A percentile compares a stretch with the other conserved stretches of the same genome.
phyloP scores from a whole-genome alignment of 2,888 invertebrate genomes.

The Drosophila pegasa region DNA sequence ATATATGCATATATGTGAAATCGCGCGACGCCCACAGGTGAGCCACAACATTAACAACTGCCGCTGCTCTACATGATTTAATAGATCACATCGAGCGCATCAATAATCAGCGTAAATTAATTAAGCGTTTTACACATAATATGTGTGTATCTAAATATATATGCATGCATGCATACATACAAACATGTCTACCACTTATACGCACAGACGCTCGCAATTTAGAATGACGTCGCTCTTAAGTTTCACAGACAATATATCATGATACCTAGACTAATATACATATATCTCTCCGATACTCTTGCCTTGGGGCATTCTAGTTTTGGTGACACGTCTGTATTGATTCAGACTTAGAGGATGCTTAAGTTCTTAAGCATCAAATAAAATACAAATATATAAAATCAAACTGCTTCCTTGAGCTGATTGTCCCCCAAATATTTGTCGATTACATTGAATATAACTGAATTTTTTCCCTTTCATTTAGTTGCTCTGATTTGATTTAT shows the following conservation, averaged over 20 bases:
- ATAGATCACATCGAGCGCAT: conserved; percentile 62
- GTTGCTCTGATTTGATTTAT: neutral
- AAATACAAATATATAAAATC: neutral
- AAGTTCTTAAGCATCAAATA: neutral
- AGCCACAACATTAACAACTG: conserved; percentile 28
- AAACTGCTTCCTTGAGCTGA: neutral
- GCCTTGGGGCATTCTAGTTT: neutral
- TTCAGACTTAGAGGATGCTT: too few species aligned
- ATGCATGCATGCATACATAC: neutral
- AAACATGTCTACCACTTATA: neutral
- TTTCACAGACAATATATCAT: conserved; percentile 45
- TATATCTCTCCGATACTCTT: conserved; percentile 19
- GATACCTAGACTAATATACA: conserved; percentile 8
- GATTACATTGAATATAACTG: neutral
- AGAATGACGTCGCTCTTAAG: conserved; percentile 49
- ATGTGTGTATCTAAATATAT: neutral
- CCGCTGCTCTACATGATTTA: conserved; percentile 49
- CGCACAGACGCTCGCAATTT: conserved; percentile 18
- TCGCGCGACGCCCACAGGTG: conserved; percentile 42
- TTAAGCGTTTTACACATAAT: conserved; percentile 47
- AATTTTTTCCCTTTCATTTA: neutral
- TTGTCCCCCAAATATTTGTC: neutral
- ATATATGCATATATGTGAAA: conserved; percentile 17
- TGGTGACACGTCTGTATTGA: neutral
- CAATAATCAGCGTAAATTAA: conserved; percentile 68